Conservation (phyloP, 2,888 invertebrate genomes). For the Volucella zonaria region DNA sequence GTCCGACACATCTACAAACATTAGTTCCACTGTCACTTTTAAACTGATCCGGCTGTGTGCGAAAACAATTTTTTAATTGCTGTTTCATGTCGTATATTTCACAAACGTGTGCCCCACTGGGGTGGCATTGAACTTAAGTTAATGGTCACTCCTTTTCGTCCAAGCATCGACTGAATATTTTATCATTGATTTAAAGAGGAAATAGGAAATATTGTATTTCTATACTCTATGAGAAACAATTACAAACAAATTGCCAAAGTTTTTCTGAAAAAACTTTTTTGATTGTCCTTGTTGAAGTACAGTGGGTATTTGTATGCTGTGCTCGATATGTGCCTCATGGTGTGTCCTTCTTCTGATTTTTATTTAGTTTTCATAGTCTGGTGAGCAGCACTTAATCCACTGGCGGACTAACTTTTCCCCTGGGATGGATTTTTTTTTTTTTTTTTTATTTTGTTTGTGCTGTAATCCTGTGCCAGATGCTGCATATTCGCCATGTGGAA, state of each 20-base stretch:
- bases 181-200: slow-evolving; percentile 1
- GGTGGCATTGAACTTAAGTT: not conserved
- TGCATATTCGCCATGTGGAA: slow-evolving; percentile 7
- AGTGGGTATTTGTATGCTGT: not conserved
- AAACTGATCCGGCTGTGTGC: slow-evolving; percentile 6
- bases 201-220: slow-evolving; percentile 23
- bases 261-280: slow-evolving; percentile 24
- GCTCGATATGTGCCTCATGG: not conserved
- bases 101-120: not conserved
- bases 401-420: slow-evolving; percentile 24
- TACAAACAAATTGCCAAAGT: slow-evolving; percentile 57
- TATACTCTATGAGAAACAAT: slow-evolving; percentile 28
- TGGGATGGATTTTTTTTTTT: slow-evolving; percentile 4
- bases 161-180: not conserved
- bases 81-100: not conserved
- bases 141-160: too few species aligned
- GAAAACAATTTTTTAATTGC: slow-evolving; percentile 10
- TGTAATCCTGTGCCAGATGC: slow-evolving; percentile 22
- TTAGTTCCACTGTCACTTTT: slow-evolving; percentile 25
- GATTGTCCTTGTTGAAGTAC: slow-evolving; percentile 33
- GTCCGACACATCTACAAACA: not conserved
- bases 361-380: slow-evolving; percentile 47
- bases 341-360: slow-evolving; percentile 4
- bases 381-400: slow-evolving; percentile 37
- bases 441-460: not conserved